Percentiles rank a stretch among this genome's conserved stretches.
Conservation (phyloP, 2,113 vertebrate species). For the Phrynocephalus versicolor region DNA sequence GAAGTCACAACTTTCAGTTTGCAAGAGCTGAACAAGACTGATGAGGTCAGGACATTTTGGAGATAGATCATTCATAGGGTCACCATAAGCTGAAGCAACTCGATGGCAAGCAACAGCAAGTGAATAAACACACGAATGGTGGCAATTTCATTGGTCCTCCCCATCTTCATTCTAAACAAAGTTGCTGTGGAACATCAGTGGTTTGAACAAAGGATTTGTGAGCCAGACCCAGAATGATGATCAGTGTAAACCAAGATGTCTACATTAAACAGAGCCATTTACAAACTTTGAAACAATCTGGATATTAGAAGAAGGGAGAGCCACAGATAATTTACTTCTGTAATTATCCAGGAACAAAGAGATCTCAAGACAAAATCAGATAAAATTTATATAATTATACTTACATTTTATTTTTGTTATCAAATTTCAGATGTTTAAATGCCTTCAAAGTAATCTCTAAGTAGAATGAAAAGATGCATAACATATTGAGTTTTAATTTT, state of each 20-base stretch:
- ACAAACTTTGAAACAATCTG: background rate
- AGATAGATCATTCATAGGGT: no score
- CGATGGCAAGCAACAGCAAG: no score
- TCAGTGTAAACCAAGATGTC: background rate
- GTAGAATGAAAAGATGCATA: background rate
- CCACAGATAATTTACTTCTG: background rate
- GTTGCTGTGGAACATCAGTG: background rate
- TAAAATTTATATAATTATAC: background rate
- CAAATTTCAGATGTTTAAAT: background rate
- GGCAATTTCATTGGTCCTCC: background rate
- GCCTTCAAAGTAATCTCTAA: background rate
- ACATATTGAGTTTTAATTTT: background rate
- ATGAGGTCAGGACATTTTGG: no score
- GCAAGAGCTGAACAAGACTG: no score
- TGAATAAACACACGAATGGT: background rate
- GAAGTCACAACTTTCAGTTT: no score
- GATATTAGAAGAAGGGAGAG: background rate
- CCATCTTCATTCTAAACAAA: background rate
- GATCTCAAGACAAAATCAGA: background rate
- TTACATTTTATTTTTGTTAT: constrained; percentile 4
- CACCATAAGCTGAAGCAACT: no score
- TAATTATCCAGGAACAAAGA: constrained; percentile 14
- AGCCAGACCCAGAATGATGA: background rate
- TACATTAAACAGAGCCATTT: background rate
- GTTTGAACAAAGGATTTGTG: background rate